These are phyloP conservation scores for Eurytoma adleriae DNA, from an alignment of 2,888 invertebrate genomes.

Conservation along the genomic window DNA sequence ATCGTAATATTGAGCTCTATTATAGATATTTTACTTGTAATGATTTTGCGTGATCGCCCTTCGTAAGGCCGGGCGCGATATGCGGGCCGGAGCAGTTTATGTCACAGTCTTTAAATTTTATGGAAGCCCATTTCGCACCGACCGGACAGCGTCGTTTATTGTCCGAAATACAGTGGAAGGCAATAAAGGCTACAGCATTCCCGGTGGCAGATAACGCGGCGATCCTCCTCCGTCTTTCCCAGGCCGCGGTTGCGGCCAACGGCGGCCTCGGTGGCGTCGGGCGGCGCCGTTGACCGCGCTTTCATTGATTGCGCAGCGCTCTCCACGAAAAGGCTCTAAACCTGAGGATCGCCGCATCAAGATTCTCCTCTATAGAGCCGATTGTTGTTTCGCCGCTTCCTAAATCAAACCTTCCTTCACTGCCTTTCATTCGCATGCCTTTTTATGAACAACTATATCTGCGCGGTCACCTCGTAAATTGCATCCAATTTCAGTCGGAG, in stretches of 20 bases:
- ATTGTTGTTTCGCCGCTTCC: slow-evolving; percentile 35
- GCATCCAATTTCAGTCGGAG: no score
- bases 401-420: slow-evolving; percentile 14
- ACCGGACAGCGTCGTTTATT: slow-evolving; percentile 68
- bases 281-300: slow-evolving; percentile 12
- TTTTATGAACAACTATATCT: no score
- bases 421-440: background rate
- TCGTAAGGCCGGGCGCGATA: background rate
- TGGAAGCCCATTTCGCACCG: slow-evolving; percentile 65
- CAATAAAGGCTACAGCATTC: slow-evolving; percentile 65
- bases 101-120: slow-evolving; percentile 67
- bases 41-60: background rate
- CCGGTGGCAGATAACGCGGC: slow-evolving; percentile 63
- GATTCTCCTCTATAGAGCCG: background rate
- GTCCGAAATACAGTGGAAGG: slow-evolving; percentile 66
- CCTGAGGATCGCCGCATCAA: slow-evolving; percentile 9
- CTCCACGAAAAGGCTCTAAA: slow-evolving; percentile 21
- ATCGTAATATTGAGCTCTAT: no score
- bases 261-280: slow-evolving; percentile 32
- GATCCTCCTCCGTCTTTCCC: slow-evolving; percentile 32
- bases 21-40: no score
- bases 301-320: slow-evolving; percentile 38
- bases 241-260: slow-evolving; percentile 44
- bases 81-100: slow-evolving; percentile 58
- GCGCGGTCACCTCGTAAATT: no score